A percentile compares a stretch with the other conserved stretches of the same genome.
Evolutionary conservation across 2,888 invertebrate genomes (phyloP).

Genomic region (Philhelius pedissequus): DNA sequence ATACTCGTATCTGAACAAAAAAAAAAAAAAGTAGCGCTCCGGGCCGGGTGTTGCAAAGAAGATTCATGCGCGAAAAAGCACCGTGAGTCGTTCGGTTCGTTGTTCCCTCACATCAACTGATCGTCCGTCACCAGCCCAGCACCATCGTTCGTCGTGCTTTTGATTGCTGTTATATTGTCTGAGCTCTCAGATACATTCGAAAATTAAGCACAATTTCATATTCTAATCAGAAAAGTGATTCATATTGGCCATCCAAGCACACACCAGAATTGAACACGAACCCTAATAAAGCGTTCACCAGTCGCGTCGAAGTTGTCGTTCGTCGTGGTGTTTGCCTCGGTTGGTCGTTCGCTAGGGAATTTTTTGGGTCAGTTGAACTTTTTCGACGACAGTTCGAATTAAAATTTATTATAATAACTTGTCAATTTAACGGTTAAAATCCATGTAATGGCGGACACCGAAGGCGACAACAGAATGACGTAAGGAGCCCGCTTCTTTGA

Average conservation of each 20-base stretch:
- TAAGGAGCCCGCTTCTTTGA: constrained; percentile 51
- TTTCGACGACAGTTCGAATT: constrained; percentile 30
- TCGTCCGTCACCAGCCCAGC: constrained; percentile 27
- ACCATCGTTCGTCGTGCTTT: constrained; percentile 3
- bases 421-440: constrained; percentile 56
- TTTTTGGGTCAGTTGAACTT: constrained; percentile 58
- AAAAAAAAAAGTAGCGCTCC: not conserved
- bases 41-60: constrained; percentile 27
- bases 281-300: not conserved
- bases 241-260: constrained; percentile 25
- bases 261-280: not conserved
- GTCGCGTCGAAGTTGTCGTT: constrained; percentile 5
- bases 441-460: not conserved
- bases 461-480: constrained; percentile 33
- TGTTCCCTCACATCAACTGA: constrained; percentile 51
- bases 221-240: constrained; percentile 64
- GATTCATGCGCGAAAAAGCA: constrained; percentile 28
- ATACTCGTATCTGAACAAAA: not conserved
- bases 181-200: constrained; percentile 10
- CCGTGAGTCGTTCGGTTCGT: not conserved
- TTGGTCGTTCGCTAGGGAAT: constrained; percentile 8
- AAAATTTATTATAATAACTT: not conserved
- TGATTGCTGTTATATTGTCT: constrained; percentile 16
- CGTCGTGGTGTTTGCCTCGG: not conserved
- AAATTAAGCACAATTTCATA: constrained; percentile 38